Conservation (phyloP, 2,797 vertebrate species). For the Galago senegalensis region DNA sequence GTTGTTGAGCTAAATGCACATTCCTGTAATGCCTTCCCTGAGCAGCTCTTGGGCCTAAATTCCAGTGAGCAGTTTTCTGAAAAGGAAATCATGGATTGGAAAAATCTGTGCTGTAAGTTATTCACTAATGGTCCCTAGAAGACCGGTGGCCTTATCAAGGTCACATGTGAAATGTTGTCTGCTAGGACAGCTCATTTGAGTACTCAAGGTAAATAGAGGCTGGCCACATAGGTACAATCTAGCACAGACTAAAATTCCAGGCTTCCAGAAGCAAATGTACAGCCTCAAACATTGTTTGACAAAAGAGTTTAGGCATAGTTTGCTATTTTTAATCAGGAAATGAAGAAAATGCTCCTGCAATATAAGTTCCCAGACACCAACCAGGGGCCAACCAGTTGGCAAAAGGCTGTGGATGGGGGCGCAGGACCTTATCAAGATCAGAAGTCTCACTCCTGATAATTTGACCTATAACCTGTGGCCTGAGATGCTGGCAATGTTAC, state of each 20-base stretch:
- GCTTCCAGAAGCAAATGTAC: too few relatives aligned
- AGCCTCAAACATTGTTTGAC: too few relatives aligned
- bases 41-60: neutral
- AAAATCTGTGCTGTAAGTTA: neutral
- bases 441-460: neutral
- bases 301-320: too few relatives aligned
- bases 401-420: too few relatives aligned
- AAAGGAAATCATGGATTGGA: neutral
- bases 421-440: neutral
- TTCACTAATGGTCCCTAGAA: neutral
- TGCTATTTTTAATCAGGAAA: too few relatives aligned
- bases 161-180: neutral
- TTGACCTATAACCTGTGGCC: neutral
- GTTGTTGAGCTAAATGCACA: neutral
- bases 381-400: too few relatives aligned
- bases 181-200: too few relatives aligned
- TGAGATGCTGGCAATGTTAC: neutral
- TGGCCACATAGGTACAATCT: too few relatives aligned
- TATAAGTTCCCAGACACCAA: too few relatives aligned
- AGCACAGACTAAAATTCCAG: too few relatives aligned
- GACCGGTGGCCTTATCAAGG: neutral
- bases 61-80: conserved; percentile 26
- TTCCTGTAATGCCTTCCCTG: neutral
- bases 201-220: too few relatives aligned
- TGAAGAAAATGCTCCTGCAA: too few relatives aligned